Conservation (phyloP, 37 sponge, comb jelly and placozoan genomes). For the Petrosia ficiformis region DNA sequence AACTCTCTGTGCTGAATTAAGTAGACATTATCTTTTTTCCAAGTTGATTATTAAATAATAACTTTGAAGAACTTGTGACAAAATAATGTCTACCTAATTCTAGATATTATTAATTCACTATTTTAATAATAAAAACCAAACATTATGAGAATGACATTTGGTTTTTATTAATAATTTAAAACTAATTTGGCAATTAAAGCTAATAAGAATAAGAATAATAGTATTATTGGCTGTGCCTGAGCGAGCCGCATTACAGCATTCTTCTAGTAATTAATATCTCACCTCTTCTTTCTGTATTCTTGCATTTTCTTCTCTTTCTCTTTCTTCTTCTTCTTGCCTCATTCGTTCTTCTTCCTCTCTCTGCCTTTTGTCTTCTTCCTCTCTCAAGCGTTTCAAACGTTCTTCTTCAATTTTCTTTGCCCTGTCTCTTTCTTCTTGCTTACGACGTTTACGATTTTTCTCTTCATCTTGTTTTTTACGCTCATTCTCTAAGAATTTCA, state of each 20-base stretch:
- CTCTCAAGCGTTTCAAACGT: constrained; percentile 4
- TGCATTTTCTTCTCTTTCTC: background rate
- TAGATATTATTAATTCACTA: background rate
- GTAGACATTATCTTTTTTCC: too few relatives aligned
- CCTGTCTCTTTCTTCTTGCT: constrained; percentile 11
- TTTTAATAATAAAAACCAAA: background rate
- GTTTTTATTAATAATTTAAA: too few relatives aligned
- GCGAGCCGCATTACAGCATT: too few relatives aligned
- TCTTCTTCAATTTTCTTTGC: constrained; percentile 9
- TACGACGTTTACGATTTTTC: constrained; percentile 4
- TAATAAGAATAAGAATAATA: too few relatives aligned
- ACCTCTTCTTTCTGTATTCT: background rate
- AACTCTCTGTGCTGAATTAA: too few relatives aligned
- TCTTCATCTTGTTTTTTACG: background rate
- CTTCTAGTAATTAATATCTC: background rate
- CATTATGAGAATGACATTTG: too few relatives aligned
- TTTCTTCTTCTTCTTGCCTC: constrained; percentile 7
- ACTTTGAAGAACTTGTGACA: too few relatives aligned
- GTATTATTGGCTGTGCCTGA: too few relatives aligned
- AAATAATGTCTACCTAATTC: too few relatives aligned
- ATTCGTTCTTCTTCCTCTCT: constrained; percentile 17
- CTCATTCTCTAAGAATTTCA: constrained; percentile 9
- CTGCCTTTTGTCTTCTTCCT: constrained; percentile 11
- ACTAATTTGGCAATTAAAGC: too few relatives aligned
- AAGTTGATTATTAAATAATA: too few relatives aligned